phyloP scores from a whole-genome alignment of 2,888 invertebrate genomes.

The Hesperia comma region DNA sequence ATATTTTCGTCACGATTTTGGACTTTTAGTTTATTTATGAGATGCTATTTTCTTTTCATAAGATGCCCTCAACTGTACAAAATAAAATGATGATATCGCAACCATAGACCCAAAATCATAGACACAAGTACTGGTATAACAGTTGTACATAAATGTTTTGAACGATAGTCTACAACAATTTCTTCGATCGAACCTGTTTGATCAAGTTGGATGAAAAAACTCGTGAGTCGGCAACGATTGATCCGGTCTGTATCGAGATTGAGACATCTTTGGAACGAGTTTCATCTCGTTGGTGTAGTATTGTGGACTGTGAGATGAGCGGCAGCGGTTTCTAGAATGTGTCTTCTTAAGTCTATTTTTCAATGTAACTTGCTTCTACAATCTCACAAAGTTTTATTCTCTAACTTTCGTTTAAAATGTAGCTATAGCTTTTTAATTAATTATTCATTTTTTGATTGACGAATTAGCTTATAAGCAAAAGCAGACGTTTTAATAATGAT shows the following conservation, averaged over 20 bases:
- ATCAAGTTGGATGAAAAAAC: conserved; percentile 76
- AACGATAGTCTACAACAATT: conserved; percentile 53
- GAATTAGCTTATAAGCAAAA: too few relatives aligned
- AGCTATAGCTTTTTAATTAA: not conserved
- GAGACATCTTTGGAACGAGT: conserved; percentile 80
- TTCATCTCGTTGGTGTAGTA: conserved; percentile 62
- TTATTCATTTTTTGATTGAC: not conserved
- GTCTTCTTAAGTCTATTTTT: too few relatives aligned
- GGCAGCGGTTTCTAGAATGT: conserved; percentile 40
- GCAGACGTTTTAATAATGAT: too few relatives aligned
- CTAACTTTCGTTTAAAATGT: too few relatives aligned
- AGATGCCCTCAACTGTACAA: not conserved
- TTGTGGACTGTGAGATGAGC: conserved; percentile 47
- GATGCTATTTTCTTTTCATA: not conserved
- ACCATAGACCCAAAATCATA: conserved; percentile 8
- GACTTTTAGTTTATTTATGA: not conserved
- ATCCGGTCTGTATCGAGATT: conserved; percentile 77
- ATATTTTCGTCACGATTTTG: too few relatives aligned
- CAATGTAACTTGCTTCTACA: too few relatives aligned
- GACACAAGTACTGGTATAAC: conserved; percentile 41
- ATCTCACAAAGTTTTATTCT: too few relatives aligned
- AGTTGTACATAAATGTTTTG: conserved; percentile 45
- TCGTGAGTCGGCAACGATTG: conserved; percentile 75
- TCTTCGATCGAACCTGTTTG: conserved; percentile 71
- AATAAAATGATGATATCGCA: not conserved